These are phyloP conservation scores for Ascidia mentula DNA, from an alignment of 23 tunicate genomes.

Conservation along the genomic window DNA sequence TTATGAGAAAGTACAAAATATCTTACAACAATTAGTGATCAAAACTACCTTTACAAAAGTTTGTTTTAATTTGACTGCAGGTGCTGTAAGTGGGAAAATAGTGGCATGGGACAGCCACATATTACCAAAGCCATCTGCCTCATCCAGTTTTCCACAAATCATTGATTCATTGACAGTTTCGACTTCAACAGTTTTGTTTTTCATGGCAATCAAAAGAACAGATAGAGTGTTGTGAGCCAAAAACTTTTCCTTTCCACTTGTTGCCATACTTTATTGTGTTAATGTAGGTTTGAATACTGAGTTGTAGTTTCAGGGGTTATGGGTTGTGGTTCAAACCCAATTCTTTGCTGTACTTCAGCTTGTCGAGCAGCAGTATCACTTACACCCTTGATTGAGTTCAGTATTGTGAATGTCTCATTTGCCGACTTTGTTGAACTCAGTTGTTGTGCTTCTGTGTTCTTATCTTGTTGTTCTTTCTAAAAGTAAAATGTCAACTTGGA, in stretches of 20 bases:
- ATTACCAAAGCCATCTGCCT: slow-evolving; percentile 64
- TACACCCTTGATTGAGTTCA: neutral
- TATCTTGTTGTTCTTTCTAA: neutral
- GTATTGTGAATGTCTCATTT: neutral
- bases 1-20: too few relatives aligned
- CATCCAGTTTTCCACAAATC: slow-evolving; percentile 21
- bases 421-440: neutral
- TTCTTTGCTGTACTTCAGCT: slow-evolving; percentile 46
- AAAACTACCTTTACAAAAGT: slow-evolving; percentile 8
- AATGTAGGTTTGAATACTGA: slow-evolving; percentile 54
- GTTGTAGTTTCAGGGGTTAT: slow-evolving; percentile 62
- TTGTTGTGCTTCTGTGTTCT: neutral
- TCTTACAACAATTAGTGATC: too few relatives aligned
- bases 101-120: slow-evolving; percentile 6
- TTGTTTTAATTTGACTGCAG: neutral
- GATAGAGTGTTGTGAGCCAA: slow-evolving; percentile 38
- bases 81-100: neutral
- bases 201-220: slow-evolving; percentile 44
- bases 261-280: slow-evolving; percentile 23
- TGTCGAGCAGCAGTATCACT: neutral
- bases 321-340: slow-evolving; percentile 61
- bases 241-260: slow-evolving; percentile 29
- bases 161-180: slow-evolving; percentile 53
- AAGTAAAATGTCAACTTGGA: too few relatives aligned
- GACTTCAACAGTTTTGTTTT: slow-evolving; percentile 12